Evolutionary conservation across 2,113 vertebrate genomes (phyloP).

Genomic region (Spea multiplicata): DNA sequence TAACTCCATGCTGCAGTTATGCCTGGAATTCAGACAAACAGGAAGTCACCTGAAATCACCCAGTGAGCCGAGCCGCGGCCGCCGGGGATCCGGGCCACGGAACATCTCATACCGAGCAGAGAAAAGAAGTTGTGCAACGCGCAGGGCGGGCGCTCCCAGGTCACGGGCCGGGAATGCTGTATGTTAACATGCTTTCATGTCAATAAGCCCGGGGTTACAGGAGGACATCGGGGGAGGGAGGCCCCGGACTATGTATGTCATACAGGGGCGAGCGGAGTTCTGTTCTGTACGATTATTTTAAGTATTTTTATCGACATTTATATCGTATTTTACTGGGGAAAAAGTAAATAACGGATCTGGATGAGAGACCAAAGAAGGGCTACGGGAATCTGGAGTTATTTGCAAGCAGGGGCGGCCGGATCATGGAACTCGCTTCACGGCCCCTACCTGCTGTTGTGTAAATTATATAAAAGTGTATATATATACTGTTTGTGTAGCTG

Average conservation of each 20-base stretch:
- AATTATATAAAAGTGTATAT: too few species aligned
- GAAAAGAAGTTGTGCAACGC: slow-evolving; percentile 21
- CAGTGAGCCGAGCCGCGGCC: slow-evolving; percentile 30
- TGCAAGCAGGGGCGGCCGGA: too few species aligned
- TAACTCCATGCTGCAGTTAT: slow-evolving; percentile 56
- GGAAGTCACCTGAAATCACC: slow-evolving; percentile 60
- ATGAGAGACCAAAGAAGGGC: too few species aligned
- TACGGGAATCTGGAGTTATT: too few species aligned
- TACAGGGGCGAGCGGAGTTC: too few species aligned
- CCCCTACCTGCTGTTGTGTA: too few species aligned
- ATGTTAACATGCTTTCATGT: background rate
- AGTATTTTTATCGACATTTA: too few species aligned
- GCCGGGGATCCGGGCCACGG: background rate
- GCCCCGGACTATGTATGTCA: background rate
- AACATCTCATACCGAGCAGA: slow-evolving; percentile 9
- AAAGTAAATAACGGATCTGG: too few species aligned
- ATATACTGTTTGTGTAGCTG: too few species aligned
- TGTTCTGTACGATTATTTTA: too few species aligned
- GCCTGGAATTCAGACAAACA: slow-evolving; percentile 58
- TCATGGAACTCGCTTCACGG: too few species aligned
- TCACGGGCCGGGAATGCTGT: slow-evolving; percentile 12
- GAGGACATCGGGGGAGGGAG: slow-evolving; percentile 17
- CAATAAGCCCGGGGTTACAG: background rate
- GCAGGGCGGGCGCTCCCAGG: slow-evolving; percentile 26
- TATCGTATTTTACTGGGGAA: too few species aligned